These are phyloP conservation scores for Otus sunia DNA, from an alignment of 2,113 vertebrate species.

Conservation along the genomic window DNA sequence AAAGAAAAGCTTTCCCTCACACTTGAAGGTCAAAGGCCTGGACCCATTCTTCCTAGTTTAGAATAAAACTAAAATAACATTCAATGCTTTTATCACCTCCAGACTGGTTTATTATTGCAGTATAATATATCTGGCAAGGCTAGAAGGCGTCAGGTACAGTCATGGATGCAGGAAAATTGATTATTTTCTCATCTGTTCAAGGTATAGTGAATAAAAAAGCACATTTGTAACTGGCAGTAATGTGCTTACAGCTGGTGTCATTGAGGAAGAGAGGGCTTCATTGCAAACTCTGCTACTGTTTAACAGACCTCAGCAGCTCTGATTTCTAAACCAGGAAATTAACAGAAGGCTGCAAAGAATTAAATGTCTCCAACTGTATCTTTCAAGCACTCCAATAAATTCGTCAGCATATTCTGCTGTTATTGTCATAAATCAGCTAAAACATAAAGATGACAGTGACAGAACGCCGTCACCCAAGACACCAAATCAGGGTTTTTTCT, in stretches of 20 bases:
- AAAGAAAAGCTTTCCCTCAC: not conserved
- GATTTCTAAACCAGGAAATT: not conserved
- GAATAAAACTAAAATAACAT: not conserved
- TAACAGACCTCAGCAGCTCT: not conserved
- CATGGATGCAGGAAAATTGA: not conserved
- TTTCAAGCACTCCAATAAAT: not conserved
- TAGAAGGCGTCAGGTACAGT: not conserved
- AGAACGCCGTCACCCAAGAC: not conserved
- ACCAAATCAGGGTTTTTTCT: accelerated
- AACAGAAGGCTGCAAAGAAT: not conserved
- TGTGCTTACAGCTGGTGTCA: not conserved
- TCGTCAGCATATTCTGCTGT: not conserved
- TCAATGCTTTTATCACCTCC: not conserved
- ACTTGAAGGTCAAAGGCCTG: not conserved
- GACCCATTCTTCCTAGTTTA: not conserved
- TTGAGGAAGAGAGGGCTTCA: not conserved
- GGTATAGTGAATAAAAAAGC: not conserved
- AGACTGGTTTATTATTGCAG: not conserved
- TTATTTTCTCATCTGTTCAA: not conserved
- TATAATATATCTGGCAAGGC: not conserved
- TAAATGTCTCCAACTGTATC: not conserved
- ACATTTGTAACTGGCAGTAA: accelerated
- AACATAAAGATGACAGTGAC: not conserved
- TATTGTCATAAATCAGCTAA: not conserved
- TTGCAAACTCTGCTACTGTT: not conserved